Evolutionary conservation across 2,888 invertebrate species (phyloP).

Genomic region (Cheilosia variabilis): DNA sequence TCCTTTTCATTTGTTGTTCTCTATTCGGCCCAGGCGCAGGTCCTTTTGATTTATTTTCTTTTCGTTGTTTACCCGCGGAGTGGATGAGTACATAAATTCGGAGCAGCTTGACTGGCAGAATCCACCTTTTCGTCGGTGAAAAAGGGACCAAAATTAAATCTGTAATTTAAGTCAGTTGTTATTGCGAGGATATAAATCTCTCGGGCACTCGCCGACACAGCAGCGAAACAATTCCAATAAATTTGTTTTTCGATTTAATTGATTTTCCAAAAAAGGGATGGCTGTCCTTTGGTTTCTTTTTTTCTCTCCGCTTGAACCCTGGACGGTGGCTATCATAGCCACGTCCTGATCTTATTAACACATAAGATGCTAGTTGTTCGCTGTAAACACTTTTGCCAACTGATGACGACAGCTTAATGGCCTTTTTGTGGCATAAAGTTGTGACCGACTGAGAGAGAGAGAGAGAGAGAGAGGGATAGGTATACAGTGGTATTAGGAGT

Average conservation of each 20-base stretch:
- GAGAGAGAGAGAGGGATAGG: too few species aligned
- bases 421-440: slow-evolving; percentile 12
- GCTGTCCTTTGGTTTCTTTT: neutral
- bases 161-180: slow-evolving; percentile 62
- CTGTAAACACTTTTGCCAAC: slow-evolving; percentile 35
- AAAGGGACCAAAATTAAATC: slow-evolving; percentile 55
- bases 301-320: neutral
- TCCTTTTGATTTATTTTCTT: slow-evolving; percentile 4
- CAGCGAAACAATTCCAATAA: slow-evolving; percentile 68
- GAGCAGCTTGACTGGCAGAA: slow-evolving; percentile 15
- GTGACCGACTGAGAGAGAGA: neutral
- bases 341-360: slow-evolving; percentile 65
- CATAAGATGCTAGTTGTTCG: slow-evolving; percentile 52
- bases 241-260: slow-evolving; percentile 71
- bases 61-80: slow-evolving; percentile 4
- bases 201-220: slow-evolving; percentile 6
- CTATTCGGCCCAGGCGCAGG: neutral
- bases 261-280: slow-evolving; percentile 58
- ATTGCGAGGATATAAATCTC: slow-evolving; percentile 58
- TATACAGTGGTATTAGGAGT: slow-evolving; percentile 22
- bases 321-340: slow-evolving; percentile 25
- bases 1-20: slow-evolving; percentile 1
- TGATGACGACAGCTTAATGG: slow-evolving; percentile 59
- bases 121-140: slow-evolving; percentile 16
- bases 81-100: slow-evolving; percentile 20